Conservation (phyloP, 2,888 invertebrate species). For the Chymomyza procnemis region DNA sequence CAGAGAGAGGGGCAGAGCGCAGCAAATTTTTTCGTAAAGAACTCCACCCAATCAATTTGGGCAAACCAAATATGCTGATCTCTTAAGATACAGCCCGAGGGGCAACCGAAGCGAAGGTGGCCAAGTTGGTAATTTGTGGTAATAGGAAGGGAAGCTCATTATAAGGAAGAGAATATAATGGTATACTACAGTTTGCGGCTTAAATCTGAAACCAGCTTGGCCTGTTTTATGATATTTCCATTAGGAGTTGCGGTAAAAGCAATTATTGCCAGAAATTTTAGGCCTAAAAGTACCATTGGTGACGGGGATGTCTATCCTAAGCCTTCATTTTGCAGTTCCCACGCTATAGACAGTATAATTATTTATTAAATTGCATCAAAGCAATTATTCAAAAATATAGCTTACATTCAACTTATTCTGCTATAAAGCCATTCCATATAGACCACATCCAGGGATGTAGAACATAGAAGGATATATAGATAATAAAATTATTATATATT, state of each 20-base stretch:
- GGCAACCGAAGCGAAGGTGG: constrained; percentile 10
- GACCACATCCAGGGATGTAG: too few species aligned
- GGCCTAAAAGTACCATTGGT: too few species aligned
- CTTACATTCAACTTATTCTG: too few species aligned
- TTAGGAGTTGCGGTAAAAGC: not conserved
- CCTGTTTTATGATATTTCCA: not conserved
- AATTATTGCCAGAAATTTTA: not conserved
- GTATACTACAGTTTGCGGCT: not conserved
- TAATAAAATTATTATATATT: too few species aligned
- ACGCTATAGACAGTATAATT: too few species aligned
- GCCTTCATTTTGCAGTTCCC: not conserved
- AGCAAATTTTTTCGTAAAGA: constrained; percentile 18
- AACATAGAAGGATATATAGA: too few species aligned
- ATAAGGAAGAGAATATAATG: not conserved
- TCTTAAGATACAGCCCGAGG: constrained; percentile 21
- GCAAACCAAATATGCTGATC: constrained; percentile 23
- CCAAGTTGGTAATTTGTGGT: not conserved
- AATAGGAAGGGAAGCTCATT: not conserved
- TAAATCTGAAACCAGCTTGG: not conserved
- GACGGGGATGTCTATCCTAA: too few species aligned
- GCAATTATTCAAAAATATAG: too few species aligned
- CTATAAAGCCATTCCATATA: too few species aligned
- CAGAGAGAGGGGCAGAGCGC: not conserved
- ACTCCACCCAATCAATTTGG: constrained; percentile 29
- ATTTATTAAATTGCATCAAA: too few species aligned